Evolutionary conservation across 1,140 invertebrate species (phyloP).

Genomic region (Aradophagus sp.): DNA sequence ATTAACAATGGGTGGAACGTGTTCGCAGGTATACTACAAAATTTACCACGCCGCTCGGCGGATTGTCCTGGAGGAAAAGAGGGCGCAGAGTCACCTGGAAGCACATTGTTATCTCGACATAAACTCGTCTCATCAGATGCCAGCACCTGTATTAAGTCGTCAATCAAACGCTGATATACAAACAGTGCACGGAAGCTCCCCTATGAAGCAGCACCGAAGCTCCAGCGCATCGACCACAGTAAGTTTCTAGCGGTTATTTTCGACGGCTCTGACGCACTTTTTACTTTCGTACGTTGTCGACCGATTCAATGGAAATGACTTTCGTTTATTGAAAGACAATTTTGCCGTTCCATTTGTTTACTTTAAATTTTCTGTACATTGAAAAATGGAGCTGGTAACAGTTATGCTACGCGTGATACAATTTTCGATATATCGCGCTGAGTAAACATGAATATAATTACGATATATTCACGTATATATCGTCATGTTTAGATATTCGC

Average conservation of each 20-base stretch:
- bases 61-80: slow-evolving; percentile 88
- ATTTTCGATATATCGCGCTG: too few species aligned
- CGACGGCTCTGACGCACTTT: too few species aligned
- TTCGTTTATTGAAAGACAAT: too few species aligned
- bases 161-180: slow-evolving; percentile 67
- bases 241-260: slow-evolving; percentile 50
- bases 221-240: slow-evolving; percentile 74
- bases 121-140: slow-evolving; percentile 59
- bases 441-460: too few species aligned
- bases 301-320: too few species aligned
- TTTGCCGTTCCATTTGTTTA: too few species aligned
- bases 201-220: slow-evolving; percentile 69
- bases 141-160: slow-evolving; percentile 61
- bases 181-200: slow-evolving; percentile 63
- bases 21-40: slow-evolving; percentile 85
- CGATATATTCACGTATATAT: too few species aligned
- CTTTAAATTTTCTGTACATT: too few species aligned
- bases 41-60: slow-evolving; percentile 89
- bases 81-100: slow-evolving; percentile 88
- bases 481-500: too few species aligned
- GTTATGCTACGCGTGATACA: too few species aligned
- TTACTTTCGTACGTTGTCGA: too few species aligned
- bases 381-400: too few species aligned
- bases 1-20: slow-evolving; percentile 6
- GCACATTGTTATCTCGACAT: slow-evolving; percentile 84